A percentile compares a stretch with the other conserved stretches of the same genome.
These are phyloP conservation scores for Tricholaema leucomelas DNA, from an alignment of 2,113 vertebrate species.

Conservation along the genomic window DNA sequence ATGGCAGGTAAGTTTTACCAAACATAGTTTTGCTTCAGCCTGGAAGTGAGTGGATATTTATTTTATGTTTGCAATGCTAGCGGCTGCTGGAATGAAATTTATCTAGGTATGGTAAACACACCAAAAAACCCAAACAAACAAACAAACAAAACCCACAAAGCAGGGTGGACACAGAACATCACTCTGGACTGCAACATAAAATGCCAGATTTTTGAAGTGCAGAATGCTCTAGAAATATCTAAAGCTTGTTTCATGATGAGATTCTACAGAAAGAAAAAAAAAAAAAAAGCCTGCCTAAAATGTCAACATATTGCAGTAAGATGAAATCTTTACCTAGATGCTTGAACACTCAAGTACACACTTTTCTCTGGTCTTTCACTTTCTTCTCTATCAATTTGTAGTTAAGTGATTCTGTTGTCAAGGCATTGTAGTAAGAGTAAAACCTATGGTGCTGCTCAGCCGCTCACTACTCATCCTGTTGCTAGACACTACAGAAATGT, in stretches of 20 bases:
- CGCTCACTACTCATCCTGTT: not conserved
- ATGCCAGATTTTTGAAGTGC: not conserved
- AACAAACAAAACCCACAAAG: too few species aligned
- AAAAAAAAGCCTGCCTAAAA: not conserved
- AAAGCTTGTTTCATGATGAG: not conserved
- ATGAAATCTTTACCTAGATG: not conserved
- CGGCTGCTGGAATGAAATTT: not conserved
- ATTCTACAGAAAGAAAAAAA: not conserved
- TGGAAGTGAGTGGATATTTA: not conserved
- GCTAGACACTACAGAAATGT: not conserved
- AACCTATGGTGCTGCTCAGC: not conserved
- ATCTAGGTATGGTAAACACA: not conserved
- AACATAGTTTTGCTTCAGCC: not conserved
- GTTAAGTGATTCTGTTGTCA: not conserved
- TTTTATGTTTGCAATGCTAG: not conserved
- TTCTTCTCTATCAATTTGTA: not conserved
- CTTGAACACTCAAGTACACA: not conserved
- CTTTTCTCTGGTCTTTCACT: not conserved
- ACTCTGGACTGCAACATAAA: not conserved
- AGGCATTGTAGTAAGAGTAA: not conserved
- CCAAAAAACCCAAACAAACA: too few species aligned
- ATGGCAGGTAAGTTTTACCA: not conserved
- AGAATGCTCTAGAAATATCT: not conserved
- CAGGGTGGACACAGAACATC: too few species aligned
- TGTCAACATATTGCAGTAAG: not conserved